These are phyloP conservation scores for Umimayanthus kanabou DNA, from an alignment of 92 coral and sea anemone species.

Conservation along the genomic window DNA sequence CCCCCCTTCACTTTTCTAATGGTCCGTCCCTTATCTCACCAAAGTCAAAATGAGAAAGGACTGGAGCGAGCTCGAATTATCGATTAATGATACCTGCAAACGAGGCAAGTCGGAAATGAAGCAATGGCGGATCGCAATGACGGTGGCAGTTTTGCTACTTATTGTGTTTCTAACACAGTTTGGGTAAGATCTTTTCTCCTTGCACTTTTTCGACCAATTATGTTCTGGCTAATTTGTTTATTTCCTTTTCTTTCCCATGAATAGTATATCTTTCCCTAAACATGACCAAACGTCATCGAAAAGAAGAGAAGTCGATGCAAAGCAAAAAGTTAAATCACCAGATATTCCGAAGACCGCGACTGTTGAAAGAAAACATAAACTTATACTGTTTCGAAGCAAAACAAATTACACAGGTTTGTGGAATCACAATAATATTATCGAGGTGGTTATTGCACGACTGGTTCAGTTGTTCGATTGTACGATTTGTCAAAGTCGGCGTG, in stretches of 20 bases:
- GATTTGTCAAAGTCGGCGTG: no score
- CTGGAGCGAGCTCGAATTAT: constrained; percentile 11
- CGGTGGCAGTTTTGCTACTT: constrained; percentile 26
- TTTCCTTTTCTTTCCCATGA: background rate
- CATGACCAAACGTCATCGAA: constrained; percentile 9
- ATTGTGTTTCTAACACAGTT: constrained; percentile 49
- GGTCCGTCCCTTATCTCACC: no score
- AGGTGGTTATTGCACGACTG: no score
- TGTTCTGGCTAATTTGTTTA: background rate
- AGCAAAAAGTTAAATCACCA: background rate
- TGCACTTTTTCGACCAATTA: background rate
- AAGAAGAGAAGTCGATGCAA: background rate
- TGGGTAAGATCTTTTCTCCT: constrained; percentile 11
- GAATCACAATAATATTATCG: background rate
- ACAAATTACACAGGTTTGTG: constrained; percentile 20
- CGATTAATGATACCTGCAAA: constrained; percentile 16
- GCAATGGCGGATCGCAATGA: constrained; percentile 57
- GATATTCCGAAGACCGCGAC: background rate
- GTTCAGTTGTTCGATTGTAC: no score
- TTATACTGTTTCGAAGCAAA: background rate
- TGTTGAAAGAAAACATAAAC: background rate
- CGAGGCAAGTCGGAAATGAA: constrained; percentile 66
- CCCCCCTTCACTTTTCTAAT: no score
- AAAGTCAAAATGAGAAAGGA: no score
- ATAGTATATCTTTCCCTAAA: constrained; percentile 30